phyloP scores from a whole-genome alignment of 2,113 vertebrate species.

The Oceanites oceanicus region DNA sequence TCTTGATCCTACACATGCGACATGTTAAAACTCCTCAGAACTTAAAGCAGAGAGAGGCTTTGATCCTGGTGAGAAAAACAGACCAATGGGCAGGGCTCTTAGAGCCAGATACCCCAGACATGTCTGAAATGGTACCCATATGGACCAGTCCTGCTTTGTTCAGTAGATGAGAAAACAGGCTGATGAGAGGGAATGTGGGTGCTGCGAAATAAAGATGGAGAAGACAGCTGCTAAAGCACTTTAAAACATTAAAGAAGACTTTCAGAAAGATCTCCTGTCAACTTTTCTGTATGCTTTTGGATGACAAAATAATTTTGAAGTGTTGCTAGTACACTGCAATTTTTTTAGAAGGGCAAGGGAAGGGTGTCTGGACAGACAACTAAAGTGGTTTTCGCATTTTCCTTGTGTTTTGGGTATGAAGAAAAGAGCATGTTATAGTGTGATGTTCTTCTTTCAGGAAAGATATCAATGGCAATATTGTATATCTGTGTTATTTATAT shows the following conservation, averaged over 20 bases:
- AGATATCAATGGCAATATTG: not conserved
- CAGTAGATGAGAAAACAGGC: not conserved
- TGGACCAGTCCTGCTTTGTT: not conserved
- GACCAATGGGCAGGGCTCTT: not conserved
- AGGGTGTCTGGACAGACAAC: not conserved
- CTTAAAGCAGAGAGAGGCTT: not conserved
- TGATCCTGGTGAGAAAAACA: not conserved
- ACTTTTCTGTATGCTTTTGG: not conserved
- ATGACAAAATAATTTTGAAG: not conserved
- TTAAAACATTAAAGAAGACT: constrained; percentile 3
- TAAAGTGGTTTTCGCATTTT: not conserved
- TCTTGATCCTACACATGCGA: not conserved
- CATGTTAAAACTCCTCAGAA: not conserved
- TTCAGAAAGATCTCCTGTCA: not conserved
- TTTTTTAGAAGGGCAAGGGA: not conserved
- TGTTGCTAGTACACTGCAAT: not conserved
- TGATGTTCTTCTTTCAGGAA: not conserved
- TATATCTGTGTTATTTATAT: not conserved
- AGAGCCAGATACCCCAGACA: not conserved
- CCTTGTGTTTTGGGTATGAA: not conserved
- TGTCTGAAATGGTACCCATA: not conserved
- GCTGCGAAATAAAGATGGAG: not conserved
- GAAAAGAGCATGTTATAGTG: not conserved
- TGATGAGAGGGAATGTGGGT: not conserved
- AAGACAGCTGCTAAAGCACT: not conserved